Base-by-base conservation (phyloP, 2,797 vertebrate genomes). In the Xiphorhynchus erythropygius region DNA sequence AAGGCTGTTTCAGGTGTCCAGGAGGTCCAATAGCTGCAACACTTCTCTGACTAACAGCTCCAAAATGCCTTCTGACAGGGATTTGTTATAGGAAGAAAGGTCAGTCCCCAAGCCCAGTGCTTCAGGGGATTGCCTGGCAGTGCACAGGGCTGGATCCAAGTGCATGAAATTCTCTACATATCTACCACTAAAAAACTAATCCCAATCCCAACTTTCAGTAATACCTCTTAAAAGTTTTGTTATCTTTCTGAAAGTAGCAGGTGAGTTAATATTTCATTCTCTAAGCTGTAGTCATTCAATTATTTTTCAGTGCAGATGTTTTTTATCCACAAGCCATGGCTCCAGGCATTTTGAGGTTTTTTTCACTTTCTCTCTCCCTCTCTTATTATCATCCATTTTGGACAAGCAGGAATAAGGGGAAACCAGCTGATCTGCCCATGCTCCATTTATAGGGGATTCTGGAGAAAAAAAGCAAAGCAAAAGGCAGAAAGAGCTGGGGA, bases 391-490 rank as follows among this genome's bases (percentile, higher is more conserved):
- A 81, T 86, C 84, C 81, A 39, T 96, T 97, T 97, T 90, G 96
- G 93, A 95, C 80, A 95, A 91, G 55, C 79, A 97, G 71, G 94
- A 97, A 98, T 96, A 93, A 98, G 96, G 96, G 91, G 94, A 44
- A 97, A 96, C 92, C 89, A 97, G 97, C 92, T 97, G 95, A 96
- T 97, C 93, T 97, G 87, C 86, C 92, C 89, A 56, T 60, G 33
- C 86, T 95, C 90, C 60, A 90, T 89, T 90, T 96, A 79, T 24
- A 88, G 70, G 22, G 80, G 64, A 92, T 90, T 90, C 56, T 6
- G 77, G 28, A 85, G 8, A 17, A 79, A 76, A 84, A 87, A 85
- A 50, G 10, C n/a, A 49, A 88, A 84, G 55, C 30, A 63, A 70
- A 90, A 82, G 73, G 84, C 56, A 81, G 47, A 74, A 71, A 53